Evolutionary conservation across 2,113 vertebrate species (phyloP), one percentile per base, ranked within the genome.

Genomic region (Aspiorhynchus laticeps): DNA sequence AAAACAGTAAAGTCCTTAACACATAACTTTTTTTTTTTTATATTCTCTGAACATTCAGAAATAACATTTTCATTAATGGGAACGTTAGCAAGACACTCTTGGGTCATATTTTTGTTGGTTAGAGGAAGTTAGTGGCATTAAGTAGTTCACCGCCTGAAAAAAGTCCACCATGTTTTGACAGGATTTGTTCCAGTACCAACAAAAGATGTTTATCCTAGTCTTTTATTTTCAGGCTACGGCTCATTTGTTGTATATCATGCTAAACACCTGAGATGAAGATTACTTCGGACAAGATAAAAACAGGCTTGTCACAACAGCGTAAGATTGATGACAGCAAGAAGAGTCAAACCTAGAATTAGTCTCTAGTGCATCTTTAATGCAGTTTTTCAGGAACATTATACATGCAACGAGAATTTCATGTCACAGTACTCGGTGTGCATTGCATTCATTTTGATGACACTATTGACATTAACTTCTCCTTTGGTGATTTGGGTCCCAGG

Each of bases 401-500:
- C 9, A 75, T 76, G 73, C 73, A 76, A 26, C 26, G 41, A 48
- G n/a, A 46, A 69, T 7, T 7, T 28, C 65, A 69, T 28, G 21
- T 48, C 69, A 73, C 19, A 38, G 0, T 24, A 21, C 33, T 71
- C 19, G 8, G 12, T 3, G n/a, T 78, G 43, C 28, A 53, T 78
- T 78, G 31, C 28, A 24, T 21, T 78, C 10, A 31, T 1, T 74
- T 74, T 74, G 5, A 41, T 41, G 33, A 12, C 8, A 38, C 19
- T 24, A 24, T 36, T 24, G 36, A 9, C 36, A 41, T 41, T 24
- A 38, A 38, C 51, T 2, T 31, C 15, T 36, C 2, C 63, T 41
- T 41, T 41, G 90, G 88, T 69, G 92, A 88, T 87, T 89, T 89
- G 65, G 91, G 92, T 92, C 90, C 89, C 88, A 86, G 88, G 93